phyloP scores from a whole-genome alignment of 2,888 invertebrate genomes.

The Papilio elwesi region DNA sequence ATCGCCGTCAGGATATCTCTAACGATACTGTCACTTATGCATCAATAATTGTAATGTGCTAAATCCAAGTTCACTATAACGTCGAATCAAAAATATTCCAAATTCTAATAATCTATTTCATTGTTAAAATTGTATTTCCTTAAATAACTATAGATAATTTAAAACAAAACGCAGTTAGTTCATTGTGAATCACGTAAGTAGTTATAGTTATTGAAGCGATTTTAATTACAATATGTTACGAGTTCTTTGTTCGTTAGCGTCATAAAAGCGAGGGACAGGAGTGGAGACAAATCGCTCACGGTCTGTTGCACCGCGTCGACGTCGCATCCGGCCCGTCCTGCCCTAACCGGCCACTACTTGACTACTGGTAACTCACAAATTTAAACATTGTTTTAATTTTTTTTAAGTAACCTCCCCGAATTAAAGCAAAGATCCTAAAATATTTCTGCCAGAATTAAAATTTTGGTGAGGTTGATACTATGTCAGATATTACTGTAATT shows the following conservation, averaged over 20 bases:
- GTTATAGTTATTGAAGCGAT: neutral
- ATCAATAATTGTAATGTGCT: too few relatives aligned
- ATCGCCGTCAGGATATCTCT: too few relatives aligned
- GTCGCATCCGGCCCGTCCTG: slow-evolving; percentile 61
- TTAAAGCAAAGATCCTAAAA: neutral
- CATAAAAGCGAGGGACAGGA: slow-evolving; percentile 34
- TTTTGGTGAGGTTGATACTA: neutral
- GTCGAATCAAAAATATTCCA: slow-evolving; percentile 2
- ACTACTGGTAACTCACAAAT: slow-evolving; percentile 4
- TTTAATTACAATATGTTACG: slow-evolving; percentile 9
- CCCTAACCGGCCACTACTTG: slow-evolving; percentile 37
- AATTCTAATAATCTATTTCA: neutral
- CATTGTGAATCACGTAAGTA: slow-evolving; percentile 1
- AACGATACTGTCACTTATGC: too few relatives aligned
- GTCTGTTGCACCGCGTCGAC: slow-evolving; percentile 59
- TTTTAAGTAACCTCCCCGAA: neutral
- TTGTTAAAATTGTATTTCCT: slow-evolving; percentile 16
- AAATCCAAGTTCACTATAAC: neutral
- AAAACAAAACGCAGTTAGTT: slow-evolving; percentile 9
- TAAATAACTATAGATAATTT: slow-evolving; percentile 11
- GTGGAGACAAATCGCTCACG: slow-evolving; percentile 60
- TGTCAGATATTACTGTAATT: too few relatives aligned
- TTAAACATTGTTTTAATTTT: neutral
- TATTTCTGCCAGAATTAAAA: neutral
- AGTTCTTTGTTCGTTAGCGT: slow-evolving; percentile 28